Base-by-base conservation (phyloP, 2,113 vertebrate genomes). In the Rhinopomastus cyanomelas region DNA sequence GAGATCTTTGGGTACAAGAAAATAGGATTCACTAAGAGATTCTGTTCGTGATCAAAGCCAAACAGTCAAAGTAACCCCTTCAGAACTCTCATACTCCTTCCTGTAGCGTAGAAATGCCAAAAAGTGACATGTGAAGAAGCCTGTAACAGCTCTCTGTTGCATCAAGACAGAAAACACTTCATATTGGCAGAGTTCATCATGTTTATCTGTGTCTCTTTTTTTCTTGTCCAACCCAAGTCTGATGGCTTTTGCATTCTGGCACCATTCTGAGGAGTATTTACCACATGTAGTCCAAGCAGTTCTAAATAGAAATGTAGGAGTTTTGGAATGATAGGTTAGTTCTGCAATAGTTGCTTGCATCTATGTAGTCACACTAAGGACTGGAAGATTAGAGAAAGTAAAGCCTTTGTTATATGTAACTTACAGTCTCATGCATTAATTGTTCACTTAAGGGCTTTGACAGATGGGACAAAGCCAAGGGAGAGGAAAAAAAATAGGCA, bases 321-420 rank as follows among this genome's bases (percentile, higher is more conserved):
- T 97, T 94, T 86, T 95, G 91, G 93, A 94, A 95, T 97, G 95
- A 94, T 93, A 96, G 95, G 95, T 96, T 94, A 96, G 92, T 96
- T 96, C 95, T 96, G 94, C 97, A 96, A 97, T 96, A 97, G 83
- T 94, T 90, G 91, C 90, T 98, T 88, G 97, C 96, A 96, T 96
- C 96, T 96, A 96, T 97, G 98, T 98, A 98, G 98, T 98, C 98
- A 97, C 90, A 85, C 95, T 87, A 56, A 97, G 97, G 96, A 97
- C 94, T 96, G 95, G 76, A 97, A 97, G 95, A 97, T 93, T 97
- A 96, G 95, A 93, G 95, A 95, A 97, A 96, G 93, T 96, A 97
- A 98, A 97, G 97, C 96, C 96, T 97, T 96, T 96, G 95, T 97
- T 97, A 97, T 95, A 94, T 96, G 93, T 96, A 96, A 95, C 97